Conservation (phyloP, 2,113 vertebrate species). For the Pedetes capensis region DNA sequence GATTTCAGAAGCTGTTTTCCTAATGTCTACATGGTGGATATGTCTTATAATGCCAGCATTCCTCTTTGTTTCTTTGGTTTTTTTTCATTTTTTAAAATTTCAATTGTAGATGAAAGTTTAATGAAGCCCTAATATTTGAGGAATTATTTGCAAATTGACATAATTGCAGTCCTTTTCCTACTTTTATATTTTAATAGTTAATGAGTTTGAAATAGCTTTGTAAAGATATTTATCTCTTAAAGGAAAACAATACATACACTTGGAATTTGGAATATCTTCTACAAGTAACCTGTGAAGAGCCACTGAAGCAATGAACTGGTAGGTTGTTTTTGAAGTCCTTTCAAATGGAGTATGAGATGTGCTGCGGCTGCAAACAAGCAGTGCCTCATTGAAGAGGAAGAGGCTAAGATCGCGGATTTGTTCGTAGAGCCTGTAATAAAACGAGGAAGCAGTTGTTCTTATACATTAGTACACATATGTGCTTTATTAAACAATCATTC, state of each 20-base stretch:
- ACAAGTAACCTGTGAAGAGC: conserved; percentile 81
- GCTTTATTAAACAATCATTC: background rate
- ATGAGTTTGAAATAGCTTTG: background rate
- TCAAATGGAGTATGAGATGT: conserved; percentile 82
- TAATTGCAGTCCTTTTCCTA: background rate
- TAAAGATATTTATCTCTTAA: background rate
- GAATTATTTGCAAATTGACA: background rate
- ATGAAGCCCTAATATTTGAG: background rate
- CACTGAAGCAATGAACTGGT: conserved; percentile 87
- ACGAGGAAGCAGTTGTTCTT: background rate
- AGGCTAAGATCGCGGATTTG: conserved; percentile 83
- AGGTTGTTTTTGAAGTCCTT: conserved; percentile 73
- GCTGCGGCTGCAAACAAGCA: conserved; percentile 79
- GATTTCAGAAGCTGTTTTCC: background rate
- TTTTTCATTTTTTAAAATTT: too few relatives aligned
- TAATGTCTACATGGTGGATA: background rate
- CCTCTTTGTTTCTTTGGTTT: background rate
- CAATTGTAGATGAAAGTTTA: background rate
- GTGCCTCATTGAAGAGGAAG: conserved; percentile 88
- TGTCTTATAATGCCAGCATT: background rate
- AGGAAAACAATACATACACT: conserved; percentile 80
- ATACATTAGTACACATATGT: fast-evolving
- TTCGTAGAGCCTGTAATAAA: conserved; percentile 80
- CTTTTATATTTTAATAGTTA: background rate
- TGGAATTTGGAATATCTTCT: conserved; percentile 84